Conservation (phyloP, 2,888 invertebrate genomes). For the Strigamia crassipes region DNA sequence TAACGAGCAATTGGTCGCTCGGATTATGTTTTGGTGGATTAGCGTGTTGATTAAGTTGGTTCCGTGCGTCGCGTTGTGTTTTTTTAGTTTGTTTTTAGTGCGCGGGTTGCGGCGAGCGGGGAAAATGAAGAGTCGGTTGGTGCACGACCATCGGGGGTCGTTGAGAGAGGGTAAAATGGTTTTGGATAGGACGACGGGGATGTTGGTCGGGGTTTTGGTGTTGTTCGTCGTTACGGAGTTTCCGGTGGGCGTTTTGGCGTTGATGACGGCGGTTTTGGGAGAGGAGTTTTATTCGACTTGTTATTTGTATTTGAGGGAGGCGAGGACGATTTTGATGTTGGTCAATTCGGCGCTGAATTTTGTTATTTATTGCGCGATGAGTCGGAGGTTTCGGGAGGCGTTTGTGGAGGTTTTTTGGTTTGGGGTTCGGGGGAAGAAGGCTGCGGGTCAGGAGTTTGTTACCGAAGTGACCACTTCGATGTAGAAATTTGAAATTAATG, state of each 20-base stretch:
- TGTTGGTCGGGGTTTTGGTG: constrained; percentile 84
- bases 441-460: constrained; percentile 54
- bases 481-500: neutral
- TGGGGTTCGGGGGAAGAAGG: constrained; percentile 67
- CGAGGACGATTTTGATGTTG: constrained; percentile 87
- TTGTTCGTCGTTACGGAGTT: constrained; percentile 87
- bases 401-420: constrained; percentile 69
- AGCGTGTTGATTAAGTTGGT: constrained; percentile 61
- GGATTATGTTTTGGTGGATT: constrained; percentile 67
- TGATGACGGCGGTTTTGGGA: constrained; percentile 77
- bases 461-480: neutral
- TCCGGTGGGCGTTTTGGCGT: constrained; percentile 76
- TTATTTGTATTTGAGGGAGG: constrained; percentile 70
- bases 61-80: constrained; percentile 60
- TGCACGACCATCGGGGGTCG: constrained; percentile 52
- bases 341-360: constrained; percentile 92
- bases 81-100: constrained; percentile 51
- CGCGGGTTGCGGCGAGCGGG: constrained; percentile 53
- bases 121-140: constrained; percentile 51
- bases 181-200: constrained; percentile 79
- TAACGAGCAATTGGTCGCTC: constrained; percentile 63
- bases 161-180: constrained; percentile 61
- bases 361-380: constrained; percentile 91
- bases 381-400: constrained; percentile 78
- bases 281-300: constrained; percentile 67